A percentile compares a stretch with the other conserved stretches of the same genome.
These are phyloP conservation scores for Rhodophaea formosa DNA, from an alignment of 2,888 invertebrate species.

Conservation along the genomic window DNA sequence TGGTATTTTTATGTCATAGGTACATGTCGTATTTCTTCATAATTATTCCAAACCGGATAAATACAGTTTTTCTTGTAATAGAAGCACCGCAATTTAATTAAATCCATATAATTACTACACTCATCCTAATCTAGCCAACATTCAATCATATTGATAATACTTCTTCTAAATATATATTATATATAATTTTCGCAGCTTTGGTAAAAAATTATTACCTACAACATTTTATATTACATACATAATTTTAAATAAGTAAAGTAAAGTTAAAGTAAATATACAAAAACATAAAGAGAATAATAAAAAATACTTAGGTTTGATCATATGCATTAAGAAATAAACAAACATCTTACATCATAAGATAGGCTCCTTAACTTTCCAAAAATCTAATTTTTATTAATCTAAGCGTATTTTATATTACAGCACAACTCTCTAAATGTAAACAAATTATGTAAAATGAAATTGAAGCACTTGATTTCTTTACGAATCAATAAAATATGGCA, in stretches of 20 bases:
- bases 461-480: too few species aligned
- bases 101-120: not conserved
- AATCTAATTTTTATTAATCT: not conserved
- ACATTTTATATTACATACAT: too few species aligned
- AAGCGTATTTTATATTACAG: not conserved
- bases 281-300: not conserved
- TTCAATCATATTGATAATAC: not conserved
- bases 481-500: too few species aligned
- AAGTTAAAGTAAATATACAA: not conserved
- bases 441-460: not conserved
- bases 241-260: too few species aligned
- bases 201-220: too few species aligned
- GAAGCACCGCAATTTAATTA: not conserved
- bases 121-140: not conserved
- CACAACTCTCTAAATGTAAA: not conserved
- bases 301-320: not conserved
- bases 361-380: not conserved
- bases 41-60: not conserved
- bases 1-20: not conserved
- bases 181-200: too few species aligned
- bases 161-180: not conserved
- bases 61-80: not conserved
- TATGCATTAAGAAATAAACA: not conserved
- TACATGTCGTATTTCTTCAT: not conserved
- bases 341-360: not conserved